Evolutionary conservation across 2,113 vertebrate species (phyloP).

Genomic region (Promerops cafer): DNA sequence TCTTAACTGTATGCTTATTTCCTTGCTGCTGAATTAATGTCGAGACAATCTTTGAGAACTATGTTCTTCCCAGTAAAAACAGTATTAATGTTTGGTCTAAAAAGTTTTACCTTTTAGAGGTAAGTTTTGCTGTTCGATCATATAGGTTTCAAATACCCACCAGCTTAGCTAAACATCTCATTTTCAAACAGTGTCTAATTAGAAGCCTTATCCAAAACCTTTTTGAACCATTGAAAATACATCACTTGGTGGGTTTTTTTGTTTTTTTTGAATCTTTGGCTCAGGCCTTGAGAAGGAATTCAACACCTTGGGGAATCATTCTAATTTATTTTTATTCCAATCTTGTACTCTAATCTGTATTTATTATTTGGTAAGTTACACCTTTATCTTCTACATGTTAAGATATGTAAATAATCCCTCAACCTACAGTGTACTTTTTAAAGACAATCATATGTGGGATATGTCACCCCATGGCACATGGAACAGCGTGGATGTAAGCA

Average conservation of each 20-base stretch:
- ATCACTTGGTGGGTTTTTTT: background rate
- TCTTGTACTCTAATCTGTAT: slow-evolving; percentile 37
- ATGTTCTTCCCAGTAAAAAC: slow-evolving; percentile 60
- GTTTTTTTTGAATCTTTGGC: background rate
- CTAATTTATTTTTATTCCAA: slow-evolving; percentile 60
- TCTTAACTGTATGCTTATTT: slow-evolving; percentile 35
- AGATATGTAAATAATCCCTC: slow-evolving; percentile 37
- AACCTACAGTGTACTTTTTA: background rate
- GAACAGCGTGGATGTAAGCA: background rate
- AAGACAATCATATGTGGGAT: slow-evolving; percentile 34
- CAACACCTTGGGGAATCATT: background rate
- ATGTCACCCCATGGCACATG: background rate
- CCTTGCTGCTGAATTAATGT: slow-evolving; percentile 57
- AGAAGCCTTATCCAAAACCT: background rate
- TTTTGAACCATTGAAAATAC: background rate
- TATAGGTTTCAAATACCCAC: background rate
- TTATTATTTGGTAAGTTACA: slow-evolving; percentile 53
- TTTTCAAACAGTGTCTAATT: background rate
- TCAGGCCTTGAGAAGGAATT: background rate
- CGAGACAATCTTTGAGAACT: slow-evolving; percentile 66
- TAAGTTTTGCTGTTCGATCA: background rate
- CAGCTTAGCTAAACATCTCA: background rate
- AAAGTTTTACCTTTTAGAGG: background rate
- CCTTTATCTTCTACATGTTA: slow-evolving; percentile 12
- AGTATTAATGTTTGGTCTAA: background rate